phyloP scores from a whole-genome alignment of 1,140 invertebrate genomes.

The Drosophila parvula region DNA sequence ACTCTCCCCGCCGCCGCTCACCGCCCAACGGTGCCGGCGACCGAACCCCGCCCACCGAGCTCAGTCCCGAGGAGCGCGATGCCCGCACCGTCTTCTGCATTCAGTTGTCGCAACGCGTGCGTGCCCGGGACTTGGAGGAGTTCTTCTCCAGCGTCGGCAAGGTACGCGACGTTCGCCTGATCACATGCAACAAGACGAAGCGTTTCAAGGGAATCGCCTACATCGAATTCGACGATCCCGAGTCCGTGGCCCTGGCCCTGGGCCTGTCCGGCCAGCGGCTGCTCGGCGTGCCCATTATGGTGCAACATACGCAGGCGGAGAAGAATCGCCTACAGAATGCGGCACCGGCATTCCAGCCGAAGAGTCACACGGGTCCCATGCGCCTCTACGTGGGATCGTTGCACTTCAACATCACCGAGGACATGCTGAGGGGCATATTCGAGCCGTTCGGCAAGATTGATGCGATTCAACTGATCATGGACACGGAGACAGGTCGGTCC shows the following conservation, averaged over 20 bases:
- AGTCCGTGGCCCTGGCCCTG: constrained; percentile 98
- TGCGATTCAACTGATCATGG: constrained; percentile 97
- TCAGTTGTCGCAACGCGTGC: constrained; percentile 96
- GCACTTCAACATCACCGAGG: constrained; percentile 99
- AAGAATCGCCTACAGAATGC: constrained; percentile 97
- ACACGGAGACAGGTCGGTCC: constrained; percentile 96
- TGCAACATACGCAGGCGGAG: constrained; percentile 99
- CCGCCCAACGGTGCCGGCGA: constrained; percentile 59
- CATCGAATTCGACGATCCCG: constrained; percentile 99
- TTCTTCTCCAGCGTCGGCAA: constrained; percentile 99
- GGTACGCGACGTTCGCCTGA: constrained; percentile 98
- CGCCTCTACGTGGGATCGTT: constrained; percentile 98
- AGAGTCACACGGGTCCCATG: constrained; percentile 95
- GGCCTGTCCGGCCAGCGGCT: constrained; percentile 98
- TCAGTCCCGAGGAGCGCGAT: constrained; percentile 99
- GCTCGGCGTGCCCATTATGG: constrained; percentile 98
- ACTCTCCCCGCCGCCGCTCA: constrained; percentile 77
- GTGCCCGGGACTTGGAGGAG: constrained; percentile 98
- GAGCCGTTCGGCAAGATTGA: constrained; percentile 99
- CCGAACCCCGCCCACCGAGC: constrained; percentile 87
- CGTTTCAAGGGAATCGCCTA: constrained; percentile 99
- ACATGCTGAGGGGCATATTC: constrained; percentile 99
- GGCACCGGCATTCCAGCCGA: constrained; percentile 92
- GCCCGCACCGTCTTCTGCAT: constrained; percentile 99
- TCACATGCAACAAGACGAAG: constrained; percentile 99